Evolutionary conservation across 2,797 vertebrate genomes (phyloP).

Genomic region (Alca torda): DNA sequence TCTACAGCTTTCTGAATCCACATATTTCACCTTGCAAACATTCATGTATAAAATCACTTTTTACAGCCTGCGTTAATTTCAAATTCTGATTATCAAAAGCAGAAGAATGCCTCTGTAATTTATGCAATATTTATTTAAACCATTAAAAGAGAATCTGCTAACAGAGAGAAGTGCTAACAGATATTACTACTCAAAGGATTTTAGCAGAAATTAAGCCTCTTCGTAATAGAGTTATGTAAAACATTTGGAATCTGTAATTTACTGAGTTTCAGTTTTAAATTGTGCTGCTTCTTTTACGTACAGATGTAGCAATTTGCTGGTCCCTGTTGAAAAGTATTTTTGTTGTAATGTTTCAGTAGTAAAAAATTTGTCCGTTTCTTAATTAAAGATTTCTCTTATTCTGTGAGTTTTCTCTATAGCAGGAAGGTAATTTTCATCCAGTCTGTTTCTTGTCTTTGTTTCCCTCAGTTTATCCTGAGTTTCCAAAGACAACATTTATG

Average conservation of each 20-base stretch:
- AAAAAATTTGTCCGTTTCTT: constrained; percentile 40
- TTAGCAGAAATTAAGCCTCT: constrained; percentile 20
- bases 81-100: constrained; percentile 35
- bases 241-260: constrained; percentile 40
- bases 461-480: neutral
- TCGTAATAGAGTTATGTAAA: constrained; percentile 37
- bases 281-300: constrained; percentile 34
- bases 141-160: neutral
- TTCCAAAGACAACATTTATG: constrained; percentile 1
- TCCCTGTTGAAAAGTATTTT: constrained; percentile 28
- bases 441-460: constrained; percentile 2
- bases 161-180: constrained; percentile 9
- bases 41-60: constrained; percentile 1
- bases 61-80: constrained; percentile 19
- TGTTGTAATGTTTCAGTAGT: constrained; percentile 39
- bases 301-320: constrained; percentile 32
- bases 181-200: constrained; percentile 23
- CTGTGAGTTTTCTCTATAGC: neutral
- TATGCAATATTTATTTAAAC: constrained; percentile 57
- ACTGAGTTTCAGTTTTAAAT: constrained; percentile 46
- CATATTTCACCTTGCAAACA: constrained; percentile 9
- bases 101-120: constrained; percentile 26
- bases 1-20: neutral
- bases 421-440: constrained; percentile 14
- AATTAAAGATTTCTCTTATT: constrained; percentile 48